These are phyloP conservation scores for Tiliacea aurago DNA, from an alignment of 2,888 invertebrate species.

Conservation along the genomic window DNA sequence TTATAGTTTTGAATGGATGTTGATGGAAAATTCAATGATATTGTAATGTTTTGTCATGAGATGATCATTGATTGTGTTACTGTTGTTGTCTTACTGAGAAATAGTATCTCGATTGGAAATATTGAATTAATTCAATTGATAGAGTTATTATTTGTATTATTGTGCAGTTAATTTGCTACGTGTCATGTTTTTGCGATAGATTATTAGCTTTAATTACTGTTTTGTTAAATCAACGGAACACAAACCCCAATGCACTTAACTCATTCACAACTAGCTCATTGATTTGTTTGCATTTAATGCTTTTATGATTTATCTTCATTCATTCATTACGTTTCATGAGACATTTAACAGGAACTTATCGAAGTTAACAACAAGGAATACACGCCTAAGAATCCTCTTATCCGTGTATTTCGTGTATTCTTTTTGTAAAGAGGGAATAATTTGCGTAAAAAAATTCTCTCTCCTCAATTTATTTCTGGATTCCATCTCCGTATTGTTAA, in stretches of 20 bases:
- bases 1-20: constrained; percentile 65
- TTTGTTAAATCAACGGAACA: constrained; percentile 16
- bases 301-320: constrained; percentile 19
- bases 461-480: too few relatives aligned
- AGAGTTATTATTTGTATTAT: constrained; percentile 33
- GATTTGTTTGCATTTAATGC: background rate
- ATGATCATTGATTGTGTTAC: constrained; percentile 48
- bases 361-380: too few relatives aligned
- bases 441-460: background rate
- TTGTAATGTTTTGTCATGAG: constrained; percentile 55
- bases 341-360: background rate
- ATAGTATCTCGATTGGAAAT: constrained; percentile 5
- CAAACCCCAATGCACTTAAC: constrained; percentile 2
- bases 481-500: constrained; percentile 2
- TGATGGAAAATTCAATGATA: constrained; percentile 66
- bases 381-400: too few relatives aligned
- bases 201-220: constrained; percentile 20
- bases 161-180: constrained; percentile 15
- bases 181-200: constrained; percentile 20
- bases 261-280: constrained; percentile 20
- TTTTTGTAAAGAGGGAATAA: background rate
- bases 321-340: constrained; percentile 14
- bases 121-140: constrained; percentile 11
- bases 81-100: constrained; percentile 19
- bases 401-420: background rate